These are phyloP conservation scores for Empis stercorea DNA, from an alignment of 2,888 invertebrate genomes.

Conservation along the genomic window DNA sequence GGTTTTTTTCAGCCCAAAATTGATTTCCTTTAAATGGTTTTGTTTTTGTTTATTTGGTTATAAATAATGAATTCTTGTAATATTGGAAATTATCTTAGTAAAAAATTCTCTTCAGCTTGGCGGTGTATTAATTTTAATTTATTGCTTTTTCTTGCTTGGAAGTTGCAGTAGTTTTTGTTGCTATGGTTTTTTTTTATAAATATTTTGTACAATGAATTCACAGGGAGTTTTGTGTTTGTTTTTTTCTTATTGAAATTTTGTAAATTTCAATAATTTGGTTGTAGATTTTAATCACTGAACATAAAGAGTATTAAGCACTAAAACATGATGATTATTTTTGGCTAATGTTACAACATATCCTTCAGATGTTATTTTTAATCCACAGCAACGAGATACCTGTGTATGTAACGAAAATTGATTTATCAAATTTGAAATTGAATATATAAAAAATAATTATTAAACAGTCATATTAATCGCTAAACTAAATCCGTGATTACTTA, in stretches of 20 bases:
- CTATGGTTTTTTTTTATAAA: neutral
- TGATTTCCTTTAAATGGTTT: constrained; percentile 15
- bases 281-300: constrained; percentile 72
- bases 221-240: neutral
- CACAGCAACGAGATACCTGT: constrained; percentile 96
- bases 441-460: too few species aligned
- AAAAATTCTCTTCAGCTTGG: constrained; percentile 11
- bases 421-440: too few species aligned
- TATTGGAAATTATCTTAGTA: neutral
- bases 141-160: constrained; percentile 21
- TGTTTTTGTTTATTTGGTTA: constrained; percentile 13
- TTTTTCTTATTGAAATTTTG: neutral
- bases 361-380: constrained; percentile 91
- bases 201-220: neutral
- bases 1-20: constrained; percentile 10
- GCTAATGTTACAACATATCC: constrained; percentile 93
- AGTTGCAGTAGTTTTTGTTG: neutral
- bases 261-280: neutral
- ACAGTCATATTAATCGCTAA: too few species aligned
- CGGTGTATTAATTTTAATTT: constrained; percentile 22
- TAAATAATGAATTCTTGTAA: neutral
- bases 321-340: constrained; percentile 97
- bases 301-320: constrained; percentile 88
- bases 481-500: too few species aligned
- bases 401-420: too few species aligned